Percentiles rank a stretch among this genome's conserved stretches.
These are phyloP conservation scores for Hyperoplus lanceolatus DNA, from an alignment of 2,797 vertebrate species.

Conservation along the genomic window DNA sequence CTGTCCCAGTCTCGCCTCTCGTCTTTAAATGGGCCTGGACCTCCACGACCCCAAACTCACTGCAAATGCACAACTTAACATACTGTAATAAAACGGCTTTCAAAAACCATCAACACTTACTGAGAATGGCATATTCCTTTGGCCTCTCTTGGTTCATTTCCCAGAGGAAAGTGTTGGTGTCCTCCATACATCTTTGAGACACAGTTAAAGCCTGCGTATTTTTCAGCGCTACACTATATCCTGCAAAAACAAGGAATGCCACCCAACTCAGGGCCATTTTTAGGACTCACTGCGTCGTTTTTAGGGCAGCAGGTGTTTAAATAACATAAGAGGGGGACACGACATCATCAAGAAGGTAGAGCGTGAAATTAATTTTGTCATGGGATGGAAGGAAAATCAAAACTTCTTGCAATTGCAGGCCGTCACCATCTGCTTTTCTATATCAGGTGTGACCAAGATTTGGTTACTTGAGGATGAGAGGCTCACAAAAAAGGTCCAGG, in stretches of 20 bases:
- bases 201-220: slow-evolving; percentile 58
- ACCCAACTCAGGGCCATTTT: slow-evolving; percentile 72
- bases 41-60: background rate
- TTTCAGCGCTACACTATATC: slow-evolving; percentile 34
- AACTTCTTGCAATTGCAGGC: slow-evolving; percentile 20
- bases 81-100: background rate
- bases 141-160: slow-evolving; percentile 86
- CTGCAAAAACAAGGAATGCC: slow-evolving; percentile 50
- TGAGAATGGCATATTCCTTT: slow-evolving; percentile 85
- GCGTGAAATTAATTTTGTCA: slow-evolving; percentile 55
- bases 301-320: slow-evolving; percentile 68
- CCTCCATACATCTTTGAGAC: slow-evolving; percentile 83
- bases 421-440: slow-evolving; percentile 38
- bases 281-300: slow-evolving; percentile 41
- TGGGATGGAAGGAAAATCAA: slow-evolving; percentile 38
- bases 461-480: slow-evolving; percentile 52
- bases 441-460: slow-evolving; percentile 59
- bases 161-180: slow-evolving; percentile 83
- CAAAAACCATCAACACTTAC: slow-evolving; percentile 83
- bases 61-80: background rate
- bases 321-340: slow-evolving; percentile 56
- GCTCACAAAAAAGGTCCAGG: slow-evolving; percentile 20
- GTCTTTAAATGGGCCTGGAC: background rate
- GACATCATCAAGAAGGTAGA: slow-evolving; percentile 40
- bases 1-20: background rate